Conservation (phyloP, 2,888 invertebrate species). For the Trichacis sp. region DNA sequence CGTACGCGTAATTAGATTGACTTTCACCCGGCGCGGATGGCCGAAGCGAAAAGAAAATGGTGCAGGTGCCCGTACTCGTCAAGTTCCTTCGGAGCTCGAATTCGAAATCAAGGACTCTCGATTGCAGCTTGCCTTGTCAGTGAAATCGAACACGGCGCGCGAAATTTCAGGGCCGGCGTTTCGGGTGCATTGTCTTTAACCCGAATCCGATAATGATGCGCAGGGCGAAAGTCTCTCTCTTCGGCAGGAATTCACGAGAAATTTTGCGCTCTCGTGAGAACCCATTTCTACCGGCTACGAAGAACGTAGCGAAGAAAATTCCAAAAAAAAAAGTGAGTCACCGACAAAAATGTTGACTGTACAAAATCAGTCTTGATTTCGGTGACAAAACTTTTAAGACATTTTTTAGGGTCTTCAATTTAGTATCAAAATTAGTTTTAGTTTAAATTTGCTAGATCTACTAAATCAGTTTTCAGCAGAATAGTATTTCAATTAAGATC, state of each 20-base stretch:
- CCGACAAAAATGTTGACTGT: background rate
- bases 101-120: constrained; percentile 42
- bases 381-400: too few relatives aligned
- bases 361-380: too few relatives aligned
- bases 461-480: too few relatives aligned
- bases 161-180: background rate
- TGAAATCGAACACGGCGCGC: background rate
- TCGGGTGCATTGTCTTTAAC: constrained; percentile 5
- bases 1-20: constrained; percentile 52
- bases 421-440: too few relatives aligned
- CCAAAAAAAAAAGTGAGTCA: too few relatives aligned
- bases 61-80: constrained; percentile 21
- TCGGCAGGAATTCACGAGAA: background rate
- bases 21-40: constrained; percentile 50
- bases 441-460: too few relatives aligned
- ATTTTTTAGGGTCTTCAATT: too few relatives aligned
- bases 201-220: constrained; percentile 9
- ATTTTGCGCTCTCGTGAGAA: background rate
- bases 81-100: constrained; percentile 28
- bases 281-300: background rate
- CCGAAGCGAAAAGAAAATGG: constrained; percentile 39
- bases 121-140: constrained; percentile 3
- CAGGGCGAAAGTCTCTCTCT: constrained; percentile 28
- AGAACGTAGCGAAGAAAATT: too few relatives aligned
- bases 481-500: too few relatives aligned